Percentiles rank a stretch among this genome's conserved stretches.
Evolutionary conservation across 2,797 vertebrate species (phyloP).

Genomic region (Danio aesculapii): DNA sequence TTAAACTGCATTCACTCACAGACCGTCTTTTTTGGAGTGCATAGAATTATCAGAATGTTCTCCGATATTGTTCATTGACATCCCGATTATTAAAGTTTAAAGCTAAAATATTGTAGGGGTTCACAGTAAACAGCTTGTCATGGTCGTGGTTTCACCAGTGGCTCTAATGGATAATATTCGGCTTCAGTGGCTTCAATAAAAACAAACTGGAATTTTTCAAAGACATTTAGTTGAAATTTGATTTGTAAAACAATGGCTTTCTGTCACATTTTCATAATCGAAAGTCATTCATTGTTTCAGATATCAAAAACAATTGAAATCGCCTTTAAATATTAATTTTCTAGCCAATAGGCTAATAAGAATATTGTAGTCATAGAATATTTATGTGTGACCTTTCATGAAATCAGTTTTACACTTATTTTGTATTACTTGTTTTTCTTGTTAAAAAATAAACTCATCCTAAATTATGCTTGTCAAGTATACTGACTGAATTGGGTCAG

Average conservation of each 20-base stretch:
- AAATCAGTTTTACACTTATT: not conserved
- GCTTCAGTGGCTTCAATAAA: not conserved
- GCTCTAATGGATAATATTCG: no score
- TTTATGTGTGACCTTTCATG: not conserved
- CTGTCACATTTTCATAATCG: not conserved
- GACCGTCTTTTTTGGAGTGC: not conserved
- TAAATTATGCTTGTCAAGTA: no score
- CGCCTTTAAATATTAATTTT: no score
- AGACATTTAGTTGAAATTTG: not conserved
- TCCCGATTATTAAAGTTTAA: not conserved
- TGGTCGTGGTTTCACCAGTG: no score
- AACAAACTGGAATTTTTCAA: not conserved
- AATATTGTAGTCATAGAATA: not conserved
- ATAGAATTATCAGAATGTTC: not conserved
- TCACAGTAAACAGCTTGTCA: not conserved
- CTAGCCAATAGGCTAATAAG: not conserved
- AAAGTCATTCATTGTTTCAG: not conserved
- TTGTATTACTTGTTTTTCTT: not conserved
- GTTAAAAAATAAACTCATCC: no score
- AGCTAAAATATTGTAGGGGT: not conserved
- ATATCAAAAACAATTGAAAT: no score
- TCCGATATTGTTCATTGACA: not conserved
- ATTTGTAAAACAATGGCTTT: no score
- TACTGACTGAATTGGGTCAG: no score
- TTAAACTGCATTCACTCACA: not conserved